These are phyloP conservation scores for Nemapogon koenigi DNA, from an alignment of 2,888 invertebrate species.

Conservation along the genomic window DNA sequence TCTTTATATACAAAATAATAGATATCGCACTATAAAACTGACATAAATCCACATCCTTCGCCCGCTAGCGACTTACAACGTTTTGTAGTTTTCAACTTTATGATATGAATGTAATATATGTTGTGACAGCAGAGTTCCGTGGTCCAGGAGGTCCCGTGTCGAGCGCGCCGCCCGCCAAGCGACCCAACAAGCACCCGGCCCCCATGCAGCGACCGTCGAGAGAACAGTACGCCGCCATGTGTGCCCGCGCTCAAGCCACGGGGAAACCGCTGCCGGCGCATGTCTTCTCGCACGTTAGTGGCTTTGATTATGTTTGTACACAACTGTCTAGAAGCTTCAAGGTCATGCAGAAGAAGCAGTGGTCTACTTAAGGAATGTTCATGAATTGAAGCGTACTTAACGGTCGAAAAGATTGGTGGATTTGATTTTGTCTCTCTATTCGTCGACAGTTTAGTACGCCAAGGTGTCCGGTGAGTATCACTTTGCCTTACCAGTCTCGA, in stretches of 20 bases:
- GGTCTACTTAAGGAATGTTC: too few relatives aligned
- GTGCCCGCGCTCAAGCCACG: conserved; percentile 70
- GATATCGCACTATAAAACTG: neutral
- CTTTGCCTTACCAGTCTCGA: too few relatives aligned
- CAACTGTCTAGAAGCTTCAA: too few relatives aligned
- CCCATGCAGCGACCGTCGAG: conserved; percentile 73
- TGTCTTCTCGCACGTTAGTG: conserved; percentile 68
- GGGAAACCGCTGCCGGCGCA: conserved; percentile 74
- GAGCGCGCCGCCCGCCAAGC: conserved; percentile 76
- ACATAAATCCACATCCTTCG: neutral
- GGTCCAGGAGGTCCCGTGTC: conserved; percentile 27
- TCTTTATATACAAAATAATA: neutral
- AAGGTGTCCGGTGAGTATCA: too few relatives aligned
- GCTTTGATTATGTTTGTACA: too few relatives aligned
- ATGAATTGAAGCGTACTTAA: too few relatives aligned
- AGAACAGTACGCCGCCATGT: conserved; percentile 76
- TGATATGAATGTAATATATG: neutral
- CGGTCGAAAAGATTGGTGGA: too few relatives aligned
- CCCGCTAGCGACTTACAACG: neutral
- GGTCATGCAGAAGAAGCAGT: too few relatives aligned
- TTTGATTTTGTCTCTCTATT: too few relatives aligned
- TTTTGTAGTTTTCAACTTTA: neutral
- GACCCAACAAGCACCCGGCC: conserved; percentile 79
- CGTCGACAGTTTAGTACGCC: too few relatives aligned
- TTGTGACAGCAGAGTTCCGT: conserved; percentile 23